Base-by-base conservation (phyloP, 2,113 vertebrate species). In the Misgurnus anguillicaudatus region DNA sequence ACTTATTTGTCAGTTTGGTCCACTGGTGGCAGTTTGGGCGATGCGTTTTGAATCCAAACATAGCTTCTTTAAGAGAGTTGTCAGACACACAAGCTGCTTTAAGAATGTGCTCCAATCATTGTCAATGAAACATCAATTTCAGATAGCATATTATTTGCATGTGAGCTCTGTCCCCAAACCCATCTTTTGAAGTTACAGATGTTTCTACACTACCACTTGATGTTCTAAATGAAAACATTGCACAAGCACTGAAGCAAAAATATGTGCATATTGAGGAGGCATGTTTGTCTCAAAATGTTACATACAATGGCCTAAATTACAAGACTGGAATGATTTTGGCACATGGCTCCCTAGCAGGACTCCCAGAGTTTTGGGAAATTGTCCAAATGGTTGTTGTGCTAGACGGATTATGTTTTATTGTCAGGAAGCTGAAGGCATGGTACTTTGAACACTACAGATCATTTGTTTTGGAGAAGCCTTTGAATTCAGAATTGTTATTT, bases 11-110 rank as follows among this genome's bases (percentile, higher is more conserved):
- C 38, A 24, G 38, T 39, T 64, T 64, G 62, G 62, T 6, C 36
- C 62, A 31, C 19, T 62, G 21, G 21, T 31, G n/a, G 19, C 17
- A 9, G 5, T 64, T 5, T 64, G 62, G 13, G 38, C 36, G 11
- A 64, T 64, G 62, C 61, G 61, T 16, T 64, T 64, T 16, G 62
- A 64, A 24, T 24, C 21, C 31, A 64, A 64, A 17, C 62, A 64
- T 1, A 38, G 62, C 7, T 64, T 64, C 31, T 64, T 64, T 64
- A 62, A 62, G 21, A 62, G 11, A 5, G 11, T 55, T 7, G 53
- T n/a, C 4, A 13, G 11, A 16, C 53, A 55, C 17, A 55, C 53
- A 5, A 55, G 17, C 4, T 55, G 53, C 17, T 55, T 55, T n/a
- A 55, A 55, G 53, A 55, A 55, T 55, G 53, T 55, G 4, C 13